These are phyloP conservation scores for Kuschelorhynchus macadamiae DNA, from an alignment of 2,888 invertebrate species.

Conservation along the genomic window DNA sequence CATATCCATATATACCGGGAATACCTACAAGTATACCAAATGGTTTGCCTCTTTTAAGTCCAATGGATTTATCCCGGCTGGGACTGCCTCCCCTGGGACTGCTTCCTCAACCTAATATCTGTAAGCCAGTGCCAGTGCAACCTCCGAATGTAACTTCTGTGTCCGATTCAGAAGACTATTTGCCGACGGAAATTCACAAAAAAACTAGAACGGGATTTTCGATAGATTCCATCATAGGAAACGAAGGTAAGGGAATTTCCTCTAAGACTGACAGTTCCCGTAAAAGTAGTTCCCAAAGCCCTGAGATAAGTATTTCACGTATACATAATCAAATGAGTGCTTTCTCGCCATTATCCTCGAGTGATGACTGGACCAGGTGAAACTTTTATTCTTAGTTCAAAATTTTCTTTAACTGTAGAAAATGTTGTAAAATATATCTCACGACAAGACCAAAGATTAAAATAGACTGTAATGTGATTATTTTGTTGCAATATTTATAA, in stretches of 20 bases:
- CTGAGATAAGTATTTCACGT: constrained; percentile 59
- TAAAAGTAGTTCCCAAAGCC: constrained; percentile 58
- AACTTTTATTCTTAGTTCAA: constrained; percentile 59
- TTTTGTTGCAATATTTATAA: constrained; percentile 65
- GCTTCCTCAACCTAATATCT: constrained; percentile 69
- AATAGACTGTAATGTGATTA: constrained; percentile 62
- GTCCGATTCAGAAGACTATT: constrained; percentile 63
- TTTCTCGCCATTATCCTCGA: constrained; percentile 77
- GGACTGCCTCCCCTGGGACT: constrained; percentile 68
- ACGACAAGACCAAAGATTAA: constrained; percentile 59
- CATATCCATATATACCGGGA: constrained; percentile 70
- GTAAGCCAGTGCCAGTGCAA: constrained; percentile 68
- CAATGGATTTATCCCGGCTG: constrained; percentile 75
- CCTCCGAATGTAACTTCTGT: constrained; percentile 61
- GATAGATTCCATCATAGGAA: constrained; percentile 75
- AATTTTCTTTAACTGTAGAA: constrained; percentile 27
- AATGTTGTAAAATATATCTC: constrained; percentile 51
- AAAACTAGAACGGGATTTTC: constrained; percentile 75
- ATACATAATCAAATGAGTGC: constrained; percentile 74
- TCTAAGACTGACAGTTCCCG: constrained; percentile 32
- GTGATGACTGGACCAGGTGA: constrained; percentile 79
- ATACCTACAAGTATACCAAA: constrained; percentile 73
- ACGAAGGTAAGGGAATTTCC: constrained; percentile 53
- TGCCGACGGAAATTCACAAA: constrained; percentile 60
- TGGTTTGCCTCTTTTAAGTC: constrained; percentile 72